phyloP scores from a whole-genome alignment of 2,797 vertebrate genomes.

The Scyliorhinus canicula region DNA sequence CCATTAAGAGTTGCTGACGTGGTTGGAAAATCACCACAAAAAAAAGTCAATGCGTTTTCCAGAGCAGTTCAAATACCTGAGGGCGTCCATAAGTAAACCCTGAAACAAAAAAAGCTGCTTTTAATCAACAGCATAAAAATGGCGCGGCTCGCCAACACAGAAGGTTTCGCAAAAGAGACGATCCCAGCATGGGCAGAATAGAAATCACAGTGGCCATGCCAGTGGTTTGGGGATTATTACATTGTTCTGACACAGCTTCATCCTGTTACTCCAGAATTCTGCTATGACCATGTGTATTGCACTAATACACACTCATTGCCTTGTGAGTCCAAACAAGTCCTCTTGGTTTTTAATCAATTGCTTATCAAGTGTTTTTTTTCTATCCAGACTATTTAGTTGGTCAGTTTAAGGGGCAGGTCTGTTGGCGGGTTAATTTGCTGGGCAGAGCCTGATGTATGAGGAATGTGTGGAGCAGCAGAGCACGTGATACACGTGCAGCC shows the following conservation, averaged over 20 bases:
- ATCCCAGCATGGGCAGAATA: not conserved
- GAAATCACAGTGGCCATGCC: not conserved
- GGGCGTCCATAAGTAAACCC: not conserved
- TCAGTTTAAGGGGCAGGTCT: not conserved
- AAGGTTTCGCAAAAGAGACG: no score
- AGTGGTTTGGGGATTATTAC: not conserved
- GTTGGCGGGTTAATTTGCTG: not conserved
- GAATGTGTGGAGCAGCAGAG: not conserved
- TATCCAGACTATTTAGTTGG: not conserved
- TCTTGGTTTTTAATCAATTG: not conserved
- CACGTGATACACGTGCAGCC: no score
- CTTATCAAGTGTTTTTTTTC: not conserved
- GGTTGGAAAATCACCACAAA: slow-evolving; percentile 22
- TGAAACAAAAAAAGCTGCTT: not conserved
- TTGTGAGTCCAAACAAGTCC: not conserved
- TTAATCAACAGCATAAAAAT: not conserved
- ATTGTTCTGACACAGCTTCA: not conserved
- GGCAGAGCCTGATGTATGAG: not conserved
- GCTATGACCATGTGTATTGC: not conserved
- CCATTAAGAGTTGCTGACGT: not conserved
- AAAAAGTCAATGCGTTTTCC: not conserved
- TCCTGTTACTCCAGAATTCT: not conserved
- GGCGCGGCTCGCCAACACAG: not conserved
- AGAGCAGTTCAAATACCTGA: not conserved
- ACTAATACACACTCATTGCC: not conserved